phyloP scores from a whole-genome alignment of 2,113 vertebrate species.

The Condylura cristata region DNA sequence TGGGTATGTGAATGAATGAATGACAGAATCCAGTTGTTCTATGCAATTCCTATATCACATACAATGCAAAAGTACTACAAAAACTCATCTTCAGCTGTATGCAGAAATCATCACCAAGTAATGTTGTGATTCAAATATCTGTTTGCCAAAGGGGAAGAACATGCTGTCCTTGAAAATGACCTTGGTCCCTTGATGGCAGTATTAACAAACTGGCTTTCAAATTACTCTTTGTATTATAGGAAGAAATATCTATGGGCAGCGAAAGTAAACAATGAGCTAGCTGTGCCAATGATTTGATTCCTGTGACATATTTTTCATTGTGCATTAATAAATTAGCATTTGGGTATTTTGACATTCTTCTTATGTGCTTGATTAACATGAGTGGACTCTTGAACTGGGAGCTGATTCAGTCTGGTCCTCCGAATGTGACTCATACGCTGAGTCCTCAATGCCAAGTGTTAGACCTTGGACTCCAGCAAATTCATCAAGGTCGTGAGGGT shows the following conservation, averaged over 20 bases:
- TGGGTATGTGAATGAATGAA: background rate
- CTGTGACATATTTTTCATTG: background rate
- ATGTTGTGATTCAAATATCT: background rate
- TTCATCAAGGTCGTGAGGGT: background rate
- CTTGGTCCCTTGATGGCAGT: background rate
- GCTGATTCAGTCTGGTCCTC: background rate
- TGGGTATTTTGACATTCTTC: background rate
- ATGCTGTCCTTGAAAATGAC: background rate
- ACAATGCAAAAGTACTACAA: background rate
- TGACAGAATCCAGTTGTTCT: background rate
- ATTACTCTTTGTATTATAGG: background rate
- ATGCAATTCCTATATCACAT: background rate
- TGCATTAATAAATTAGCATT: conserved; percentile 26
- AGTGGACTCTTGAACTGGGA: background rate
- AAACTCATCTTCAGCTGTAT: background rate
- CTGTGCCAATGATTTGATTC: background rate
- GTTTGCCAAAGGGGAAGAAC: background rate
- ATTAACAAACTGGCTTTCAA: background rate
- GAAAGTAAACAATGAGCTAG: background rate
- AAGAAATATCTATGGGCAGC: background rate
- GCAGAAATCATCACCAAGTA: background rate
- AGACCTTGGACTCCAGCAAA: background rate
- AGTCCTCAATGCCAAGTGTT: background rate
- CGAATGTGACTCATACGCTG: background rate
- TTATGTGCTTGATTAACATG: background rate